Evolutionary conservation across 2,888 invertebrate species (phyloP), one percentile per base, ranked within the genome.

Genomic region (Tribolium freemani): DNA sequence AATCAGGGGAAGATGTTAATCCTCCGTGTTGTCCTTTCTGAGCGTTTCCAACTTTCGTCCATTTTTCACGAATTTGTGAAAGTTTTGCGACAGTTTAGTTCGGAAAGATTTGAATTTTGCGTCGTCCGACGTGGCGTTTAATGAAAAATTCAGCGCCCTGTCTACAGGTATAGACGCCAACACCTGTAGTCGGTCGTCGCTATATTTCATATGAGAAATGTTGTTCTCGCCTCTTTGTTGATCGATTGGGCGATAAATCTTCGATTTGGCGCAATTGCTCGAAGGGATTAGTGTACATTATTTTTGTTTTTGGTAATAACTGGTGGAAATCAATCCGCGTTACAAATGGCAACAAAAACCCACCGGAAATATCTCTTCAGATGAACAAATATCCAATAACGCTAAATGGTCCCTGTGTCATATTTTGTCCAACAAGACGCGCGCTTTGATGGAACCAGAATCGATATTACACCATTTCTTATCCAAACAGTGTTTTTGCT

Each of bases 351-450:
- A 46, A 54, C 68, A 48, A 58, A 69, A 38, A 69, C 46, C n/a
- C 21, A 53, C 44, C 48, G 72, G 63, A 71, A 71, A 67, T 67
- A 71, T 67, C 67, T 71, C 48, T 67, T 45, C 38, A 60, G 60
- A 69, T 56, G 50, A 69, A 48, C 69, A 69, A 72, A 68, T 68
- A 72, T 68, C 68, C 69, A 69, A 72, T 69, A 60, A 69, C 67
- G 20, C 20, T 68, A 72, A 61, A 72, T 72, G 61, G 68, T 63
- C 20, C 56, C 63, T 31, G 56, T 68, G 60, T 67, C 61, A 63
- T 61, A 68, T 68, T 61, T 67, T 44, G 31, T 16, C 50, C 38
- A 26, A 51, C 13, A 48, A 48, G 60, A 60, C 48, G 26, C 48
- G 26, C 45, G 48, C 21, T 54, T 64, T 64, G 64, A 64, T 54